A percentile compares a stretch with the other conserved stretches of the same genome.
Evolutionary conservation across 2,113 vertebrate species (phyloP).

Genomic region (Microcebus griseorufus): DNA sequence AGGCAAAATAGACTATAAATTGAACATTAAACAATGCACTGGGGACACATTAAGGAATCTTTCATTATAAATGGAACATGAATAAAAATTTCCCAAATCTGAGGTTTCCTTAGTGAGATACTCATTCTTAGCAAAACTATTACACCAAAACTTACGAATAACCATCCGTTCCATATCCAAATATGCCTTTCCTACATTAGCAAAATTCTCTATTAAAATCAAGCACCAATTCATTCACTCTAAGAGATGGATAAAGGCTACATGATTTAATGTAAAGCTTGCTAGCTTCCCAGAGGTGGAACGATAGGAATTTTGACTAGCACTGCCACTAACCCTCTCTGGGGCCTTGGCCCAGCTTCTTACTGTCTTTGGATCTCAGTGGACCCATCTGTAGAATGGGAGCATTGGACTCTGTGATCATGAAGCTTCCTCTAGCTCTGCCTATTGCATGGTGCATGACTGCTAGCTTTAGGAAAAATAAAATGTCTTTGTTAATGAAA

Average conservation of each 20-base stretch:
- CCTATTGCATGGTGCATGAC: neutral
- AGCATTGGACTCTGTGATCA: neutral
- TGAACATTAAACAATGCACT: neutral
- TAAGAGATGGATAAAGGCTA: neutral
- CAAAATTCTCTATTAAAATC: neutral
- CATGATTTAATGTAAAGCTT: neutral
- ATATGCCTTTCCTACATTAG: neutral
- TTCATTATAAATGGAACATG: neutral
- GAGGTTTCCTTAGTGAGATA: neutral
- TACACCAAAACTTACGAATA: neutral
- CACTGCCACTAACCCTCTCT: neutral
- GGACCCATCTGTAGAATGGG: neutral
- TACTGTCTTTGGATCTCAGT: neutral
- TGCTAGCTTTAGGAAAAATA: conserved; percentile 21
- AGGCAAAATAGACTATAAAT: neutral
- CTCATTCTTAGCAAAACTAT: neutral
- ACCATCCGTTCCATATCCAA: neutral
- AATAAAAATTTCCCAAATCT: neutral
- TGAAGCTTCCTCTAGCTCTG: neutral
- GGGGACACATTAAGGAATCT: neutral
- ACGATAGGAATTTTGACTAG: neutral
- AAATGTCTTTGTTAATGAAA: conserved; percentile 41
- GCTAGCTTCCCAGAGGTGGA: neutral
- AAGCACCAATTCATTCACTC: neutral
- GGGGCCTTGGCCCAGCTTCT: neutral